Base-by-base conservation (phyloP, 2,113 vertebrate genomes). In the Hippoglossus stenolepis region DNA sequence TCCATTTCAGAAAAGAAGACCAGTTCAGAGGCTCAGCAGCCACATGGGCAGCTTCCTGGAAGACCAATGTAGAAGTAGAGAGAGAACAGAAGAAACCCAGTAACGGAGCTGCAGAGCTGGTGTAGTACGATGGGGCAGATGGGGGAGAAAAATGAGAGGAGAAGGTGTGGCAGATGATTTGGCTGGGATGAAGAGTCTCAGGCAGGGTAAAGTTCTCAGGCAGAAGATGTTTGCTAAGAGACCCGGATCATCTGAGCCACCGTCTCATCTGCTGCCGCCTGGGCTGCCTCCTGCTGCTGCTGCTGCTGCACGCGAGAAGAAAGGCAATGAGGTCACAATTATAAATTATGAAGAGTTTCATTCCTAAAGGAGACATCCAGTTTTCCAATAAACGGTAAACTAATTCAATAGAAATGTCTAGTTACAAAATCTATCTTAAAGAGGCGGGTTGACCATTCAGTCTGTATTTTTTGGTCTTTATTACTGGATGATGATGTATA, bases 211-310 rank as follows among this genome's bases (percentile, higher is more conserved):
- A 78, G 65, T 73, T 79, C 67, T 58, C 62, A 67, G 75, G 71
- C n/a, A 60, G 58, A 70, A 20, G 70, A 65, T 63, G 68, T 40
- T 18, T 24, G 95, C 95, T 97, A 98, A 60, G 97, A 97, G 70
- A 97, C 97, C 71, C 96, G 93, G 90, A 98, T 98, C 94, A 99
- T 98, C 93, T 98, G 97, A 89, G 95, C 95, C 93, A 98, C 97
- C 0, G 95, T 95, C 83, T 98, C 97, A 59, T 99, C 98, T 35
- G 93, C 95, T 63, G 90, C 31, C 31, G 31, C 31, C 31, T 31
- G 31, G 31, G 31, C 95, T 54, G 91, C 83, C 89, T 97, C 96
- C 12, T 76, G 87, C 77, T n/a, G 93, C 67, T 98, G 96, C 95
- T 98, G 40, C 49, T 90, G 83, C 75, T 80, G 53, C 21, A 38